A percentile compares a stretch with the other conserved stretches of the same genome.
Conservation (phyloP, 1,140 invertebrate genomes). For the Drosophila kurseongensis region DNA sequence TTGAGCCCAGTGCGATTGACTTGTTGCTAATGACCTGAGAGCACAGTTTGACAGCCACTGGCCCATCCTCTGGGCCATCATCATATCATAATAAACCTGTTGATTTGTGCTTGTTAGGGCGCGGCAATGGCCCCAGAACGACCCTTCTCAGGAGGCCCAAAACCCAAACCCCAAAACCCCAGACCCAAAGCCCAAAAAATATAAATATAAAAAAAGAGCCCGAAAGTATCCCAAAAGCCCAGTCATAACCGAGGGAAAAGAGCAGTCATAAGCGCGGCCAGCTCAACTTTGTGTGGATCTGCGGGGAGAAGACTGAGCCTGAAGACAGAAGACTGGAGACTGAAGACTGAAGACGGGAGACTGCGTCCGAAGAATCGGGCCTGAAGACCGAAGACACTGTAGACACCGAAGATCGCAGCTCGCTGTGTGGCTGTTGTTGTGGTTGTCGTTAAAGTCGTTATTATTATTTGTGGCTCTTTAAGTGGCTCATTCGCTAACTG, state of each 20-base stretch:
- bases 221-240: slow-evolving; percentile 31
- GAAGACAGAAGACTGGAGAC: slow-evolving; percentile 2
- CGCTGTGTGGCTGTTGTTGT: slow-evolving; percentile 61
- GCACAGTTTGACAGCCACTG: slow-evolving; percentile 49
- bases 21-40: slow-evolving; percentile 28
- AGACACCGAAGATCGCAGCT: slow-evolving; percentile 1
- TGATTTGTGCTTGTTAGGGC: slow-evolving; percentile 75
- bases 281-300: slow-evolving; percentile 65
- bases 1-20: slow-evolving; percentile 1
- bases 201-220: background rate
- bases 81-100: slow-evolving; percentile 77
- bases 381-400: background rate
- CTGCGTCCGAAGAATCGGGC: background rate
- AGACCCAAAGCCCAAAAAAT: background rate
- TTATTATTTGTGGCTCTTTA: slow-evolving; percentile 83
- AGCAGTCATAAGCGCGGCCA: slow-evolving; percentile 68
- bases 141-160: slow-evolving; percentile 34
- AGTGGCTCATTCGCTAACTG: slow-evolving; percentile 82
- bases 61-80: slow-evolving; percentile 13
- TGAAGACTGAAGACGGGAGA: background rate
- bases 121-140: slow-evolving; percentile 47
- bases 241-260: slow-evolving; percentile 24
- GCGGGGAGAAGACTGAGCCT: background rate
- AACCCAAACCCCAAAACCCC: too few relatives aligned
- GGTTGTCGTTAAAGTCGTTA: slow-evolving; percentile 82